A percentile compares a stretch with the other conserved stretches of the same genome.
Evolutionary conservation across 2,113 vertebrate species (phyloP).

Genomic region (Panthera leo): DNA sequence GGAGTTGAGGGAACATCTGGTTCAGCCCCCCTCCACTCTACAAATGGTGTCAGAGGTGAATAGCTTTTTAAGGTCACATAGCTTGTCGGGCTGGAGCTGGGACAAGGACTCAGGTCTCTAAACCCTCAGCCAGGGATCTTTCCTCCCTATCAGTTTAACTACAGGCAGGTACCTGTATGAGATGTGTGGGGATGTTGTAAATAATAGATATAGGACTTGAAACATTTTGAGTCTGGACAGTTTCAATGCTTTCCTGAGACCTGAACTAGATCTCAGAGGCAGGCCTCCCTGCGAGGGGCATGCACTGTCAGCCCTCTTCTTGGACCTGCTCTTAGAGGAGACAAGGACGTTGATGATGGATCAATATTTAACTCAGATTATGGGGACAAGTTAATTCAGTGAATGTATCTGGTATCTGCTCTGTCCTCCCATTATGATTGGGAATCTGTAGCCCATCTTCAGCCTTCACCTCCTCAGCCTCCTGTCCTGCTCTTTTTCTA

Average conservation of each 20-base stretch:
- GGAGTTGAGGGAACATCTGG: conserved; percentile 1
- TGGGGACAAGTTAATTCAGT: not conserved
- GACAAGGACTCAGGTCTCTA: not conserved
- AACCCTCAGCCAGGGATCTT: not conserved
- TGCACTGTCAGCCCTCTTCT: not conserved
- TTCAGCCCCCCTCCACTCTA: not conserved
- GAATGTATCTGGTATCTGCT: not conserved
- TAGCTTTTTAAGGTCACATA: conserved; percentile 40
- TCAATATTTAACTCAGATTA: not conserved
- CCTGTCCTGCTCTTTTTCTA: not conserved
- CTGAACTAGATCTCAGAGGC: not conserved
- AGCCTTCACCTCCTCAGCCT: not conserved
- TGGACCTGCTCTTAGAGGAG: not conserved
- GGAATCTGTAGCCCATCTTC: not conserved
- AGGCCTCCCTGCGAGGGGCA: not conserved
- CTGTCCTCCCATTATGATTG: not conserved
- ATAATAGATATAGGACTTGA: not conserved
- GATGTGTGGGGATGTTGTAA: not conserved
- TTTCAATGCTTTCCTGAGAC: not conserved
- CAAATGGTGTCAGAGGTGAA: conserved; percentile 8
- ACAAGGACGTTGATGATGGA: not conserved
- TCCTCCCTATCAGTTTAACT: not conserved
- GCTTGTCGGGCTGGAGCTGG: not conserved
- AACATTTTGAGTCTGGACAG: not conserved
- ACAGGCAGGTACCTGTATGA: not conserved